phyloP scores from a whole-genome alignment of 2,888 invertebrate species.

The Caenorhabditis sp. region DNA sequence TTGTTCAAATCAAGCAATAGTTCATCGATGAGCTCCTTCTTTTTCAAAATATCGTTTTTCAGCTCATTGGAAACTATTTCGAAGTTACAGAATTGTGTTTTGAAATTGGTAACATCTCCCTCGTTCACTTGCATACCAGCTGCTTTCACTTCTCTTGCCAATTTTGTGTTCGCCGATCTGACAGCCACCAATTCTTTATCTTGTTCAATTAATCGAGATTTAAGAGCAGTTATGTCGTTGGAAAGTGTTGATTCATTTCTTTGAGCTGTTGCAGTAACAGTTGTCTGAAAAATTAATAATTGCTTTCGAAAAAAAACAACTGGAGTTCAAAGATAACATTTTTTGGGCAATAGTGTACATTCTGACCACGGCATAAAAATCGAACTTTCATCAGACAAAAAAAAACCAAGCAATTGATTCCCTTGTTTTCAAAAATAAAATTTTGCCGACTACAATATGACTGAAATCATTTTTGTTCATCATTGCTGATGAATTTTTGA shows the following conservation, averaged over 20 bases:
- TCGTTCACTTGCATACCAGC: neutral
- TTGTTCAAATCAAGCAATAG: neutral
- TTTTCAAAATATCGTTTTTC: neutral
- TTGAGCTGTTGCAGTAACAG: neutral
- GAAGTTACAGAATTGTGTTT: neutral
- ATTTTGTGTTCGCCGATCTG: neutral
- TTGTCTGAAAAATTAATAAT: too few relatives aligned
- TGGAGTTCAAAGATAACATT: neutral
- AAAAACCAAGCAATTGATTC: too few relatives aligned
- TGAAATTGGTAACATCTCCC: neutral
- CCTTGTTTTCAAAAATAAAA: too few relatives aligned
- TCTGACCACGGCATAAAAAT: too few relatives aligned
- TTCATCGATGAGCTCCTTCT: neutral
- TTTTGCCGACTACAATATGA: too few relatives aligned
- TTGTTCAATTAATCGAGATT: neutral
- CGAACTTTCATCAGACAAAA: too few relatives aligned
- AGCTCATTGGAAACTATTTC: slow-evolving; percentile 1
- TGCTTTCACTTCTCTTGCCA: neutral
- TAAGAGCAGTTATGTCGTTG: neutral
- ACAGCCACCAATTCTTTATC: neutral
- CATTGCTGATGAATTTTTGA: too few relatives aligned
- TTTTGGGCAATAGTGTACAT: too few relatives aligned
- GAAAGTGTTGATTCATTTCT: neutral
- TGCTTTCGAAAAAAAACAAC: neutral
- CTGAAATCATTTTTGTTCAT: too few relatives aligned